Evolutionary conservation across 2,888 invertebrate genomes (phyloP), one percentile per base, ranked within the genome.

Genomic region (Tyria jacobaeae): DNA sequence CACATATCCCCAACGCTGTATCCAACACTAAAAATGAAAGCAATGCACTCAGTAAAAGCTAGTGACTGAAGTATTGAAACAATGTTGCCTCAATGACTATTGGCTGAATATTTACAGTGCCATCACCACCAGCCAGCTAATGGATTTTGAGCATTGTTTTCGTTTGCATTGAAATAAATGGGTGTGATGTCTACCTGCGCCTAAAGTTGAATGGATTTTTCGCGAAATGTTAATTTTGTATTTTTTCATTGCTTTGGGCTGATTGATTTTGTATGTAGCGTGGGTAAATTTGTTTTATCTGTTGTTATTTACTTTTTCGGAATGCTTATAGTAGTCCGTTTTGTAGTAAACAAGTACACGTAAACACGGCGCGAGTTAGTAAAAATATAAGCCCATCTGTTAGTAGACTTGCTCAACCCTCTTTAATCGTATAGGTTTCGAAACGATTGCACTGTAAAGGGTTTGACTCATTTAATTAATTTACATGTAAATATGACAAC

Each of bases 121-220:
- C 79, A 83, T 82, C 81, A 83, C 81, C 78, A 81, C 78, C 78
- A n/a, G 85, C 82, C 76, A 70, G 73, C 74, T 92, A 92, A 92
- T 92, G 91, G 92, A 83, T 89, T 90, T 86, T 75, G 83, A 89
- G 88, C 80, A 91, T 89, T 91, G 92, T 91, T 89, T 88, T 87
- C 82, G 78, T 75, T 83, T 80, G 84, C 84, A 84, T 82, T 76
- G 79, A 80, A 84, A 86, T 84, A 84, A 84, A 87, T 85, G 78
- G 82, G 73, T 73, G 79, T 80, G 79, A 82, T 84, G 82, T 80
- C 80, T 82, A 79, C 80, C 70, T 25, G 35, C 2, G 48, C 39
- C 47, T 47, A 60, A 39, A 56, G 54, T 62, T 17, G 1, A 14
- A 51, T 27, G 25, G 44, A 2, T 44, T 65, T 56, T 62, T 59